These are phyloP conservation scores for Gonatopus flavifemur DNA, from an alignment of 1,140 invertebrate species.

Conservation along the genomic window DNA sequence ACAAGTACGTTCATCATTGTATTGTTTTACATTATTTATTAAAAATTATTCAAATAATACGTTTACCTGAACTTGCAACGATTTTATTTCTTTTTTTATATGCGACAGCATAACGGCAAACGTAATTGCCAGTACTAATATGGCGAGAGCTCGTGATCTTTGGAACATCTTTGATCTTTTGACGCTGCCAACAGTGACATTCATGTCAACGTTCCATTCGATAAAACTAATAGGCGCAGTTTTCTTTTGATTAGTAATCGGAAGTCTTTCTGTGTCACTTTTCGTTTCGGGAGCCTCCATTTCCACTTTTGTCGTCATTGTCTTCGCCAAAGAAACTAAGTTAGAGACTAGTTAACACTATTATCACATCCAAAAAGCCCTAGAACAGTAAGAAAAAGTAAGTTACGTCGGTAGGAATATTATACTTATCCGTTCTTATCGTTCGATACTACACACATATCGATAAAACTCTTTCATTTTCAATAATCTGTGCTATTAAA, in stretches of 20 bases:
- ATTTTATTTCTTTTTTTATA: slow-evolving; percentile 31
- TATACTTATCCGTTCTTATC: no score
- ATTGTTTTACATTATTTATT: no score
- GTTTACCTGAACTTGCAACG: slow-evolving; percentile 40
- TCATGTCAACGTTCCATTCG: slow-evolving; percentile 47
- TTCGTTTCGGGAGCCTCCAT: slow-evolving; percentile 23
- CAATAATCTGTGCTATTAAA: no score
- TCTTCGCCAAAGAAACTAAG: background rate
- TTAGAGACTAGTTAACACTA: slow-evolving; percentile 9
- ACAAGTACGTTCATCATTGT: no score
- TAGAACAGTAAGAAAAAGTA: no score
- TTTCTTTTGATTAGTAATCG: slow-evolving; percentile 15
- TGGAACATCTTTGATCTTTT: slow-evolving; percentile 36
- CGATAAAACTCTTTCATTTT: no score
- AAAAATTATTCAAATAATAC: no score
- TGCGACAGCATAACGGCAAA: slow-evolving; percentile 24
- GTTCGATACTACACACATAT: no score
- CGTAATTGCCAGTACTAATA: slow-evolving; percentile 23
- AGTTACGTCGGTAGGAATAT: no score
- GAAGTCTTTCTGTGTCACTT: slow-evolving; percentile 23
- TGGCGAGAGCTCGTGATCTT: slow-evolving; percentile 19
- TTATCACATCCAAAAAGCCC: slow-evolving; percentile 13
- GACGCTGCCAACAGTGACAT: slow-evolving; percentile 34
- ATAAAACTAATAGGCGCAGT: slow-evolving; percentile 29
- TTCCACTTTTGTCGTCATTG: slow-evolving; percentile 20